Evolutionary conservation across 2,888 invertebrate species (phyloP), one percentile per base, ranked within the genome.

Genomic region (Heliconius cydno): DNA sequence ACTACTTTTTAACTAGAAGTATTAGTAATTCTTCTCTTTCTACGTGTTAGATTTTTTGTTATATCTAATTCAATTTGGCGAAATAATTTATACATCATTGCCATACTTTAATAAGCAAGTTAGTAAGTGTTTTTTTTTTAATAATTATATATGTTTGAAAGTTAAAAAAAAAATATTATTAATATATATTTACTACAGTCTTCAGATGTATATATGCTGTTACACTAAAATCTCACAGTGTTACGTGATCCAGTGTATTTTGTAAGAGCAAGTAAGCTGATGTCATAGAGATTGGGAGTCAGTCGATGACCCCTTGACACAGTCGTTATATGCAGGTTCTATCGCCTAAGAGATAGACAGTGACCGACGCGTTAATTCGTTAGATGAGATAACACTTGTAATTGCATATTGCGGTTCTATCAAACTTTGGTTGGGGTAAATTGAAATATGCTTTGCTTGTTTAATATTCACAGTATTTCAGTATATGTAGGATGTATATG

Each of bases 271-370:
- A 90, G 90, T 87, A 89, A 86, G 88, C 88, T 92, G 93, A 93
- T 94, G 93, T 93, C 92, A 92, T 92, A 91, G 88, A 85, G 88
- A 92, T 91, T 92, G 92, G 91, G 88, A 89, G 88, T 84, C 92
- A 92, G 94, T 91, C 92, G 92, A 92, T 92, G 94, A 94, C 94
- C 94, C 85, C 91, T 87, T 94, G 93, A 93, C 94, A 92, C 88
- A 87, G 88, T 90, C 89, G 88, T 86, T 86, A 90, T 85, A 89
- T 87, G 88, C 87, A 86, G 86, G 87, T 46, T 75, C 75, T 75
- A 75, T 65, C 66, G 63, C 66, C 75, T n/a, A 65, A 80, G 80
- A 77, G 79, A 76, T 82, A 82, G 83, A 86, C 86, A 83, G 82
- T 86, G 85, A 85, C 86, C 86, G 87, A 87, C 85, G 85, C 86